Evolutionary conservation across 2,888 invertebrate genomes (phyloP).

Genomic region (Molorchus minor): DNA sequence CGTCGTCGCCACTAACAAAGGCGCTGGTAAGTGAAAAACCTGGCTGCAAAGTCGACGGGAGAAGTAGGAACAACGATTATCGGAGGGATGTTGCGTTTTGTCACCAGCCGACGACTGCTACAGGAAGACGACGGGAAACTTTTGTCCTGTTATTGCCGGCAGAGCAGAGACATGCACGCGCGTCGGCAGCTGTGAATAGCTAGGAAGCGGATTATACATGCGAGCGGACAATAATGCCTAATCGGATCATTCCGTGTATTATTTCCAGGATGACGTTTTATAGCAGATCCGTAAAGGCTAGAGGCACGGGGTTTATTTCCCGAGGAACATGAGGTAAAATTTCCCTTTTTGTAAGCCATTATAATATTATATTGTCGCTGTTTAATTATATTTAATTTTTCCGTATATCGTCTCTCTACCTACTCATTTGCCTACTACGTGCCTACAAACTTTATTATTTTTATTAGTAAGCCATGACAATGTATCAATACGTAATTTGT

Average conservation of each 20-base stretch:
- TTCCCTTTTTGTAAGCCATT: too few relatives aligned
- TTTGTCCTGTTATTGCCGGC: constrained; percentile 36
- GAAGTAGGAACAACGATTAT: constrained; percentile 47
- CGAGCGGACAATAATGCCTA: background rate
- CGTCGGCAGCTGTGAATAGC: background rate
- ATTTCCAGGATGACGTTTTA: background rate
- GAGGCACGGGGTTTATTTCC: too few relatives aligned
- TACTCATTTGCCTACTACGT: too few relatives aligned
- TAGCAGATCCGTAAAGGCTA: too few relatives aligned
- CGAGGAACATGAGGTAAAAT: too few relatives aligned
- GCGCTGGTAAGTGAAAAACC: constrained; percentile 39
- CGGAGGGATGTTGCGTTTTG: constrained; percentile 44
- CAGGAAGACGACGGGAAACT: constrained; percentile 29
- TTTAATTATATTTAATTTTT: too few relatives aligned
- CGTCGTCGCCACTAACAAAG: constrained; percentile 28
- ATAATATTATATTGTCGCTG: too few relatives aligned
- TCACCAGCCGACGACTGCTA: constrained; percentile 36
- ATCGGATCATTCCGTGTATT: background rate
- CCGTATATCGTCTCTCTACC: too few relatives aligned
- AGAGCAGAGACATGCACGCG: constrained; percentile 19
- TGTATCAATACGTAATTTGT: too few relatives aligned
- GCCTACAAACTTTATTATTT: too few relatives aligned
- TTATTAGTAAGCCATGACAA: too few relatives aligned
- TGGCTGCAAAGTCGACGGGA: constrained; percentile 36
- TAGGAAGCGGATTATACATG: background rate